Conservation (phyloP, 2,888 invertebrate species). For the Drosophila falleni region DNA sequence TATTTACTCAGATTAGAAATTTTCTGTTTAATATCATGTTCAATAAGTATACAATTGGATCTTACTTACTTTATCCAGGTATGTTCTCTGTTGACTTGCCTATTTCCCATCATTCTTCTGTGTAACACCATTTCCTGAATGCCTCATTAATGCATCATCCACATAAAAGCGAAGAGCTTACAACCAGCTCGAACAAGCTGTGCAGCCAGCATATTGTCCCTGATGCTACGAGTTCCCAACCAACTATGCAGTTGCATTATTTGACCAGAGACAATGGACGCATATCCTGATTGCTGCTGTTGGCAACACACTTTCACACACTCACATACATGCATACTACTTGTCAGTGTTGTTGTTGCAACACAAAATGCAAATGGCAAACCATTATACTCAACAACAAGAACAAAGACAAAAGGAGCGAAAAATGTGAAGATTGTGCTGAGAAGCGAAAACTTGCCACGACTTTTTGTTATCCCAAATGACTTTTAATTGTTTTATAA, state of each 20-base stretch:
- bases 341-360: constrained; percentile 47
- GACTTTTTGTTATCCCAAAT: constrained; percentile 74
- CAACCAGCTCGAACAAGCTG: constrained; percentile 4
- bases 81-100: background rate
- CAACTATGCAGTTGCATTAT: constrained; percentile 36
- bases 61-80: background rate
- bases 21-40: background rate
- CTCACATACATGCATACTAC: constrained; percentile 7
- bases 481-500: constrained; percentile 79
- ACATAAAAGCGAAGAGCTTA: constrained; percentile 36
- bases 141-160: constrained; percentile 57
- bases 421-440: constrained; percentile 50
- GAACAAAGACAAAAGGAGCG: constrained; percentile 32
- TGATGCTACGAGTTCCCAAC: constrained; percentile 13
- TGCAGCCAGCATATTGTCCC: constrained; percentile 3
- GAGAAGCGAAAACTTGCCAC: constrained; percentile 36
- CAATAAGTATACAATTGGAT: background rate
- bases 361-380: constrained; percentile 74
- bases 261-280: constrained; percentile 28
- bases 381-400: constrained; percentile 58
- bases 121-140: background rate
- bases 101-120: background rate
- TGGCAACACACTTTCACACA: constrained; percentile 20
- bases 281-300: constrained; percentile 19
- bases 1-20: background rate